phyloP scores from a whole-genome alignment of 2,888 invertebrate species.

The Mythimna loreyi region DNA sequence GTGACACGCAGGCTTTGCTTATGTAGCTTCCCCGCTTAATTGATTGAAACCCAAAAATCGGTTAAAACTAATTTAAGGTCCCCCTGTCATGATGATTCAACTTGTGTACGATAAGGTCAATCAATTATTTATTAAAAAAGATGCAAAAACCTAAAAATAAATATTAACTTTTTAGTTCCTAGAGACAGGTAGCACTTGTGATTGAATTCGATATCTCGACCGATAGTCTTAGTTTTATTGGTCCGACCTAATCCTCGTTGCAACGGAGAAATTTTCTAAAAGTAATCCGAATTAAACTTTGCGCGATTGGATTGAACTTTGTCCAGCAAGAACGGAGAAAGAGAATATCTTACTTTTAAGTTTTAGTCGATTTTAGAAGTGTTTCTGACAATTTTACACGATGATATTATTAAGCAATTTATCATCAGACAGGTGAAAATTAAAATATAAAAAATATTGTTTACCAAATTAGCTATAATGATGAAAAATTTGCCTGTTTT shows the following conservation, averaged over 20 bases:
- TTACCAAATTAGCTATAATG: background rate
- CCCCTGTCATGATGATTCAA: no score
- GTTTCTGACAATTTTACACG: background rate
- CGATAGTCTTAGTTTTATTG: constrained; percentile 22
- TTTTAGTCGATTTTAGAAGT: constrained; percentile 2
- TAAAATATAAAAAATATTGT: background rate
- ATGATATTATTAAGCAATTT: background rate
- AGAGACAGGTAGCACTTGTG: background rate
- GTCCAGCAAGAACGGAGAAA: constrained; percentile 6
- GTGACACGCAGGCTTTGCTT: no score
- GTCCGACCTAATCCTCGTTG: constrained; percentile 25
- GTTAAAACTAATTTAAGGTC: no score
- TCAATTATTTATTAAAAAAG: no score
- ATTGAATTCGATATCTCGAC: constrained; percentile 10
- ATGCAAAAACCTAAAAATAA: no score
- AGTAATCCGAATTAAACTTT: constrained; percentile 44
- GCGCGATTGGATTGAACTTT: constrained; percentile 43
- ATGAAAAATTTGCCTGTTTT: no score
- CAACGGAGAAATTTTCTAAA: constrained; percentile 40
- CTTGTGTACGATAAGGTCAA: no score
- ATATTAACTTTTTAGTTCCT: no score
- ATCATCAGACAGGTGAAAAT: no score
- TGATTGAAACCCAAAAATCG: no score
- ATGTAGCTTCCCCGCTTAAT: no score
- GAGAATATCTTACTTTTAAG: background rate